phyloP scores from a whole-genome alignment of 92 coral and sea anemone species.

The Parazoanthus swiftii region DNA sequence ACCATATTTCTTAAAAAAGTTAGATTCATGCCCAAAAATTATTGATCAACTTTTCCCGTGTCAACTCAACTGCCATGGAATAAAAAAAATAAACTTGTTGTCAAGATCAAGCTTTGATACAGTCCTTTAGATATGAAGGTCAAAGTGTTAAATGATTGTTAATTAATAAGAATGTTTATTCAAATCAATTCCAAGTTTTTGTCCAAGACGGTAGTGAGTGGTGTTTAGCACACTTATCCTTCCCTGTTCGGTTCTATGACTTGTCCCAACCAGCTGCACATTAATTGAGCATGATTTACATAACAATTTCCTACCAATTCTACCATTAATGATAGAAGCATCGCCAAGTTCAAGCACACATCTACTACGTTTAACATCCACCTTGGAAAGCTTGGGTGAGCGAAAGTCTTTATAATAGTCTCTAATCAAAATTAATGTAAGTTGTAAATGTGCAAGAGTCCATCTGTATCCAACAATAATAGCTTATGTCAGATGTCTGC shows the following conservation, averaged over 20 bases:
- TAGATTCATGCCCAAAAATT: too few species aligned
- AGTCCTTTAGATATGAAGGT: too few species aligned
- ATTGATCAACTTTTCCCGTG: too few species aligned
- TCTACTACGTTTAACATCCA: conserved; percentile 46
- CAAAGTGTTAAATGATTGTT: too few species aligned
- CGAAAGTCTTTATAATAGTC: conserved; percentile 32
- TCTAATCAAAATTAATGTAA: conserved; percentile 21
- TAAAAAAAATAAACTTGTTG: too few species aligned
- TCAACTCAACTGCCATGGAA: too few species aligned
- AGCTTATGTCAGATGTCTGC: neutral
- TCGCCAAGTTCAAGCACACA: conserved; percentile 48
- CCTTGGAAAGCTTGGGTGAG: conserved; percentile 48
- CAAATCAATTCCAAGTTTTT: neutral
- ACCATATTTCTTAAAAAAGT: too few species aligned
- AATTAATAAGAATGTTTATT: too few species aligned
- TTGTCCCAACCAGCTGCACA: neutral
- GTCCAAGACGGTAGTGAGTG: neutral
- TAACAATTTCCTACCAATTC: conserved; percentile 29
- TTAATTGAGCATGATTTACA: conserved; percentile 15
- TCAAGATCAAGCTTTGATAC: too few species aligned
- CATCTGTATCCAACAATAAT: neutral
- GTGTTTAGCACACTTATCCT: neutral
- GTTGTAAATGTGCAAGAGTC: neutral
- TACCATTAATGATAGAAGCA: conserved; percentile 43
- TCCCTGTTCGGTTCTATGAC: neutral